Base-by-base conservation (phyloP, 2,888 invertebrate genomes). In the Apeira syringaria region DNA sequence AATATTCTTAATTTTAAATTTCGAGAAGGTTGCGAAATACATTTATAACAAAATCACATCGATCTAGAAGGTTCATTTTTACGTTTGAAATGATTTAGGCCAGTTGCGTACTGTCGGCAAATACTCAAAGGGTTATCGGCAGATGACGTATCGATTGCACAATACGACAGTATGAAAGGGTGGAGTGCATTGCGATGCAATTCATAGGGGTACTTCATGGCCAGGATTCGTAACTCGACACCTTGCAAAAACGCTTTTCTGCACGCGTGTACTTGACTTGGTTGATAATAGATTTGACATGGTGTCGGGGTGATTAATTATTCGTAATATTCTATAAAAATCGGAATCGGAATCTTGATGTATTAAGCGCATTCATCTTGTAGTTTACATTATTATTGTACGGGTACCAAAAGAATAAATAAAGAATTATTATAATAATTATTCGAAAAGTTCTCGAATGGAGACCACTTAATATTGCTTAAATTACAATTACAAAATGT, bases 101-200 rank as follows among this genome's bases (percentile, higher is more conserved):
- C 31, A 11, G 39, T 38, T 38, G 39, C 27, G 20, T 29, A 24
- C 17, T 67, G 83, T 81, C 86, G 86, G 87, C 74, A 61, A 68
- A 72, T 59, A 48, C 58, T 82, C 85, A 88, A 88, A 87, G 79
- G 70, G 59, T 55, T 66, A 61, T 56, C 58, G 64, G 74, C 88
- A 85, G 84, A 86, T 87, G 87, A 88, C 80, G 71, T 83, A 81
- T 76, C 70, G 70, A 60, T 88, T 86, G 83, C 83, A 85, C 87
- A 88, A 88, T 79, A 64, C 71, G 64, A 60, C 57, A 61, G 66
- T 68, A 74, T 80, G 72, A 80, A 84, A 81, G 87, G 86, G 83
- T 85, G 75, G 74, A 82, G 72, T 85, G 86, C 84, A 86, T 74
- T 68, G 79, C 80, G 56, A 77, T 87, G 88, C 85, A 82, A 86